Evolutionary conservation across 64 coral and sea anemone species (phyloP).

Genomic region (Cladopsammia gracilis): DNA sequence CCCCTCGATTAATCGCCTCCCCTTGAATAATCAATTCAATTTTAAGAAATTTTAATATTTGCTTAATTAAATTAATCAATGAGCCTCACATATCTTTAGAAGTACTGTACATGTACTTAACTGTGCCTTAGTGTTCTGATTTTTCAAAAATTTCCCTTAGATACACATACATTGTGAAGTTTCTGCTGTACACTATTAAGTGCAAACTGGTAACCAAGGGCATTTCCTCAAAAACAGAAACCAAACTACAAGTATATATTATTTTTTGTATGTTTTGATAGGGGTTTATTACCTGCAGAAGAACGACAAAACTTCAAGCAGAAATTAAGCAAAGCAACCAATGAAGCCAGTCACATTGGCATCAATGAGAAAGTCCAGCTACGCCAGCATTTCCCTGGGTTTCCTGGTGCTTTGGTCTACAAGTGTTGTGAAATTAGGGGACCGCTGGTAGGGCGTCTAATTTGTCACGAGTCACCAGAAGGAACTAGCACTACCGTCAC

Average conservation of each 20-base stretch:
- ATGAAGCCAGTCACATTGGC: slow-evolving; percentile 65
- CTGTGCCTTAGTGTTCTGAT: too few species aligned
- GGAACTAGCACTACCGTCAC: slow-evolving; percentile 50
- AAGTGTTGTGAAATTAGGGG: slow-evolving; percentile 79
- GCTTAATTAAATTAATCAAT: too few species aligned
- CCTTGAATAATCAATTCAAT: too few species aligned
- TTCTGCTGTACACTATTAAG: too few species aligned
- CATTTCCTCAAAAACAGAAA: too few species aligned
- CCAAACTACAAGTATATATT: background rate
- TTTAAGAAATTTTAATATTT: too few species aligned
- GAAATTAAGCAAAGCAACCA: slow-evolving; percentile 87
- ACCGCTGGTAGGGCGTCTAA: slow-evolving; percentile 74
- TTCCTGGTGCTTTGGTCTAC: slow-evolving; percentile 91
- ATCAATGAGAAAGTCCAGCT: slow-evolving; percentile 87
- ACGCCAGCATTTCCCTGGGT: slow-evolving; percentile 85
- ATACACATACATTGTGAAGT: too few species aligned
- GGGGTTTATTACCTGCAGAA: slow-evolving; percentile 92
- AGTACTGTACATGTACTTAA: too few species aligned
- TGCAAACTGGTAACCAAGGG: too few species aligned
- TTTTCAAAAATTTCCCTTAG: too few species aligned
- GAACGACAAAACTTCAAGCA: slow-evolving; percentile 92
- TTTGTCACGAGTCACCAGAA: slow-evolving; percentile 88
- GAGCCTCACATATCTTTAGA: too few species aligned
- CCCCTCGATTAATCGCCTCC: too few species aligned
- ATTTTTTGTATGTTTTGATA: slow-evolving; percentile 4